Evolutionary conservation across 2,888 invertebrate species (phyloP).

Genomic region (Drosophila histrio): DNA sequence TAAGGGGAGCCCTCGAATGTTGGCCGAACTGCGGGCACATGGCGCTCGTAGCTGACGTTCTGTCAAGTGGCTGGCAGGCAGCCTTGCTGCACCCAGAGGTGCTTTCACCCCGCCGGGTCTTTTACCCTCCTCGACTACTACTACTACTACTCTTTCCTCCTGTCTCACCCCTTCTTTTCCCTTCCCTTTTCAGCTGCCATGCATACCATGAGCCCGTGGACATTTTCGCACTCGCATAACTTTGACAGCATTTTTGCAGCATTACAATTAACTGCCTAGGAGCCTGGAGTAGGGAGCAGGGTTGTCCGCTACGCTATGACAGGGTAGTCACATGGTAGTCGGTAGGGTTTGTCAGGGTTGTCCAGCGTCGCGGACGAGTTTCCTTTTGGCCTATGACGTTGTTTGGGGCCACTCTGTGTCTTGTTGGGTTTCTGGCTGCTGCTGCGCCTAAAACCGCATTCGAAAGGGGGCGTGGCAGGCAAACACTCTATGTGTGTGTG

Average conservation of each 20-base stretch:
- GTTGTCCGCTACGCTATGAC: constrained; percentile 3
- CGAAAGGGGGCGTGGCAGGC: constrained; percentile 38
- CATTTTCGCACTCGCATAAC: constrained; percentile 78
- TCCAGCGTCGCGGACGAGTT: constrained; percentile 1
- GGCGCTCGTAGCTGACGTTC: constrained; percentile 15
- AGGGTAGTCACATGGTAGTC: constrained; percentile 7
- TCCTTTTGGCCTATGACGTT: constrained; percentile 9
- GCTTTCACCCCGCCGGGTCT: no score
- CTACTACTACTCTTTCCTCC: neutral
- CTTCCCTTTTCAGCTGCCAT: neutral
- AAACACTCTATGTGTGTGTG: constrained; percentile 25
- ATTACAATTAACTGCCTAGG: constrained; percentile 74
- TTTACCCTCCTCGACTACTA: neutral
- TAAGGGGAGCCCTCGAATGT: constrained; percentile 39
- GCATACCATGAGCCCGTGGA: constrained; percentile 53
- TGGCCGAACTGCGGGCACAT: constrained; percentile 18
- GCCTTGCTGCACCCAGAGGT: neutral
- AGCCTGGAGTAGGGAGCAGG: constrained; percentile 18
- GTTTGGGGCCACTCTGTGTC: constrained; percentile 17
- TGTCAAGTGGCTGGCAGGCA: constrained; percentile 35
- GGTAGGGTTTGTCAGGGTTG: constrained; percentile 1
- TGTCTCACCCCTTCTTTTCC: neutral
- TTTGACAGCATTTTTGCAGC: constrained; percentile 77
- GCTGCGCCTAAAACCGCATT: constrained; percentile 53
- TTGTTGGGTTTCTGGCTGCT: constrained; percentile 7